Percentiles rank a stretch among this genome's conserved stretches.
phyloP scores from a whole-genome alignment of 2,113 vertebrate genomes.

The Hemiscyllium ocellatum region DNA sequence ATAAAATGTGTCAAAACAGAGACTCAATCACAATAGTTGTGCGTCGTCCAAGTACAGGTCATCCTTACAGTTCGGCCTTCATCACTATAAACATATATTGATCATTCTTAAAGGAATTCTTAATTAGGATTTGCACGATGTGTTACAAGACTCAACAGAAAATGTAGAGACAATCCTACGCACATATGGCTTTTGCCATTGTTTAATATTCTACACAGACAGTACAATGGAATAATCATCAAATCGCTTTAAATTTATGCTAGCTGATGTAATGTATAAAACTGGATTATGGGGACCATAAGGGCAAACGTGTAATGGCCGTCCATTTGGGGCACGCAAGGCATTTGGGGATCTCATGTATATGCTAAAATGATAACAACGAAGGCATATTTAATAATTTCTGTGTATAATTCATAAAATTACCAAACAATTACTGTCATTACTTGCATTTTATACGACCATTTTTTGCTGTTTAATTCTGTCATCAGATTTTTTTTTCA shows the following conservation, averaged over 20 bases:
- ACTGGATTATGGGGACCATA: conserved; percentile 18
- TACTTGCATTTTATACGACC: conserved; percentile 37
- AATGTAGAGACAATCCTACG: too few relatives aligned
- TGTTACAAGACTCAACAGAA: background rate
- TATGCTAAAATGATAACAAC: conserved; percentile 22
- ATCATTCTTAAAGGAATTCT: background rate
- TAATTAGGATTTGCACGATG: background rate
- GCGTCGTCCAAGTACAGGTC: conserved; percentile 17
- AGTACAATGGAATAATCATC: conserved; percentile 23
- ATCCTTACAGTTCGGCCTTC: background rate
- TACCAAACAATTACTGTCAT: conserved; percentile 31
- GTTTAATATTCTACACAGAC: background rate
- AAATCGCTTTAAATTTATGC: conserved; percentile 20
- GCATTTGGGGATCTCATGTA: conserved; percentile 29
- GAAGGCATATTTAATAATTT: conserved; percentile 23
- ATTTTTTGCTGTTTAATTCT: conserved; percentile 37
- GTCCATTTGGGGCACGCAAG: conserved; percentile 29
- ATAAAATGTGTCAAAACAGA: conserved; percentile 36
- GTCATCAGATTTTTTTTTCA: conserved; percentile 36
- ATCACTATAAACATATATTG: background rate
- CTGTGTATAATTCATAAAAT: conserved; percentile 16
- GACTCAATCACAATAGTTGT: conserved; percentile 29
- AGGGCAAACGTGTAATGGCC: conserved; percentile 29
- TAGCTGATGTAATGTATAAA: conserved; percentile 27
- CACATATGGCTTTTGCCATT: background rate